Percentiles rank a stretch among this genome's conserved stretches.
Conservation (phyloP, 2,797 vertebrate species). For the Paramormyrops hopkinsi region DNA sequence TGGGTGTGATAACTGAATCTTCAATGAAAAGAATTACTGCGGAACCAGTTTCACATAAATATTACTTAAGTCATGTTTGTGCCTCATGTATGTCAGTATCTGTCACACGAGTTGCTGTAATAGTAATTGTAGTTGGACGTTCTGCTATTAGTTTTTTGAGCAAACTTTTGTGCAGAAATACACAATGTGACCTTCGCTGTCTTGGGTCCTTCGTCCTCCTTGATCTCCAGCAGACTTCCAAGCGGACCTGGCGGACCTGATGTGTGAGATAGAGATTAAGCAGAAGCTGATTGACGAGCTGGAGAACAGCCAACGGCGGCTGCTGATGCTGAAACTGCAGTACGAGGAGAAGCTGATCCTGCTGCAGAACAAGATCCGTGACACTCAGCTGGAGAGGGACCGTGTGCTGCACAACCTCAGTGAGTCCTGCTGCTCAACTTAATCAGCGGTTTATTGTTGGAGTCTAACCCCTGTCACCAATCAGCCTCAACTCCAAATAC, state of each 20-base stretch:
- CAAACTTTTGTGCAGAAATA: not conserved
- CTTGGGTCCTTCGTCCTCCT: not conserved
- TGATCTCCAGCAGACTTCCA: constrained; percentile 73
- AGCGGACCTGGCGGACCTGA: constrained; percentile 88
- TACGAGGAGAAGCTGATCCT: constrained; percentile 95
- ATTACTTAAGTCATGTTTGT: not conserved
- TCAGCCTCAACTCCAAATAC: not conserved
- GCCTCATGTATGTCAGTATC: not conserved
- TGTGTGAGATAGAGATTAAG: constrained; percentile 97
- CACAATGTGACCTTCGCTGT: not conserved
- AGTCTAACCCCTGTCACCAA: not conserved
- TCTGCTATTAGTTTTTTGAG: not conserved
- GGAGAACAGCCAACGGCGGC: constrained; percentile 90
- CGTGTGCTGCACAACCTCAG: constrained; percentile 93
- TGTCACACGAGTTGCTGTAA: not conserved
- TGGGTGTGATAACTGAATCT: not conserved
- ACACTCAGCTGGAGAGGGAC: constrained; percentile 93
- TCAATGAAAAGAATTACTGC: not conserved
- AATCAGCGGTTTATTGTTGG: not conserved
- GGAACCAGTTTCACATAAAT: not conserved
- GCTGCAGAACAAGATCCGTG: constrained; percentile 94
- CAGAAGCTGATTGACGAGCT: constrained; percentile 96
- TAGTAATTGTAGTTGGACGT: not conserved
- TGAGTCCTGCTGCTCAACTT: constrained; percentile 54
- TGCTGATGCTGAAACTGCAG: constrained; percentile 89